Evolutionary conservation across 2,888 invertebrate genomes (phyloP), one percentile per base, ranked within the genome.

Genomic region (Laothoe populi): DNA sequence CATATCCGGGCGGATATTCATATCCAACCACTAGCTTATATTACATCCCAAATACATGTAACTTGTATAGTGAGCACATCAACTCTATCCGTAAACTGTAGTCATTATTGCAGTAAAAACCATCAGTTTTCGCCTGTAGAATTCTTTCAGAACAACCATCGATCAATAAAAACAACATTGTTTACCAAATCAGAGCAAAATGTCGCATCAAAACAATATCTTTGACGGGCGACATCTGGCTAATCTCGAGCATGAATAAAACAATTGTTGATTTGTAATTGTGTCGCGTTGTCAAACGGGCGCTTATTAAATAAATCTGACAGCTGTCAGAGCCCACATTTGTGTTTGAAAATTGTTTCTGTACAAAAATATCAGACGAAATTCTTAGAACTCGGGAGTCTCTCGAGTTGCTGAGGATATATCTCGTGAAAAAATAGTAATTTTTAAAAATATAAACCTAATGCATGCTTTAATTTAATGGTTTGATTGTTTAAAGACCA

Each of bases 181-280:
- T 26, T 42, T 40, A 40, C 26, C 7, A 13, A 44, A 40, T 49
- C 13, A 44, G 4, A 21, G 48, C 60, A 16, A 60, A 60, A 40
- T 10, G 21, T 23, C 46, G 48, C 23, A 40, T 24, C 42, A 59
- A 62, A 57, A 21, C 24, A 62, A 48, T 62, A 57, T 58, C 46
- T 62, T 21, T 45, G 61, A 58, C 58, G 40, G 38, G 4, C 48
- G 19, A 40, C 45, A 40, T 45, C 45, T 45, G 38, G 35, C 26
- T 53, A 59, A 64, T 59, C 49, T 45, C 53, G 40, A 46, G 61
- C 57, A 59, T 16, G 42, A 48, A 61, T 64, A 45, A 60, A 63
- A 63, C 57, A 59, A 59, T 57, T 57, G 23, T 42, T 48, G 42
- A 49, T 63, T 60, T 63, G 53, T 26, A 61, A 53, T 49, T 49